phyloP scores from a whole-genome alignment of 2,888 invertebrate species.

The Drosophila parthenogenetica region DNA sequence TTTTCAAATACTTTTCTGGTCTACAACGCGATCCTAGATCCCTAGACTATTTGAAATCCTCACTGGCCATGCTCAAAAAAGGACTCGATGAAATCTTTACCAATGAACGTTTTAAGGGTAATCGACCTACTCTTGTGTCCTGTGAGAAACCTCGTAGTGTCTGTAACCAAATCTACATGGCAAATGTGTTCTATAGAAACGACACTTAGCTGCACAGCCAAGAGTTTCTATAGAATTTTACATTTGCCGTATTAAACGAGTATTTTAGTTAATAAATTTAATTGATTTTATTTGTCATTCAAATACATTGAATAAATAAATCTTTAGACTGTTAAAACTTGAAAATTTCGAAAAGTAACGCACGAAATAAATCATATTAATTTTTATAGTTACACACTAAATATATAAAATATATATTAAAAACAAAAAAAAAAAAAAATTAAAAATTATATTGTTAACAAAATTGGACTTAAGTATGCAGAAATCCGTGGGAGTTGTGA shows the following conservation, averaged over 20 bases:
- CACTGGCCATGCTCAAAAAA: neutral
- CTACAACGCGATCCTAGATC: neutral
- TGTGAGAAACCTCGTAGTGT: conserved; percentile 1
- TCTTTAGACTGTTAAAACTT: no score
- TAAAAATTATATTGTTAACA: neutral
- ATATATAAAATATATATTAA: conserved; percentile 4
- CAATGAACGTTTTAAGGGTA: neutral
- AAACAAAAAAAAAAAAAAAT: neutral
- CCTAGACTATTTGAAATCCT: neutral
- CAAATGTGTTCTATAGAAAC: conserved; percentile 17
- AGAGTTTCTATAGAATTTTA: conserved; percentile 17
- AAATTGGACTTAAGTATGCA: conserved; percentile 32
- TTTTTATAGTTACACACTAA: neutral
- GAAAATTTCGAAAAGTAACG: neutral
- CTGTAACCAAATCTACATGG: conserved; percentile 7
- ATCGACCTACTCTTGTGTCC: conserved; percentile 4
- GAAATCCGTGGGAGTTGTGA: neutral
- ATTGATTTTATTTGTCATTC: conserved; percentile 16
- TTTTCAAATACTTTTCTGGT: neutral
- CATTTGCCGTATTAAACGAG: conserved; percentile 1
- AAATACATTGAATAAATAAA: no score
- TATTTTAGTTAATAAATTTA: conserved; percentile 7
- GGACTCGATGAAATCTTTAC: neutral
- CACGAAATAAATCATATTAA: neutral
- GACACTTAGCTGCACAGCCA: conserved; percentile 24